Conservation (phyloP, 2,797 vertebrate species). For the Peromyscus attwateri region DNA sequence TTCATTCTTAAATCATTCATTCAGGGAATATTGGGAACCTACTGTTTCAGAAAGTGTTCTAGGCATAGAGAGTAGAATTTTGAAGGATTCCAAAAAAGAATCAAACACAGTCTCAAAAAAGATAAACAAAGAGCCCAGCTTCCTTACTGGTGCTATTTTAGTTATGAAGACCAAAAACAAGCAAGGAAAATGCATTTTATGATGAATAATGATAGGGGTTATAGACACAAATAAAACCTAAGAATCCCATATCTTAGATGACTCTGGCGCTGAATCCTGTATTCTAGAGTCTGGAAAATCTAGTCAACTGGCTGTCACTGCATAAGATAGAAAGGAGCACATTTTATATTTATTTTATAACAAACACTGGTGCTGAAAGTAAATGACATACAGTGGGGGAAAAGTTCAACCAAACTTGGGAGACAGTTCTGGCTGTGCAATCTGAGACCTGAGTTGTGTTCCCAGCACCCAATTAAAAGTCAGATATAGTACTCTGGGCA, state of each 20-base stretch:
- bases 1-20: slow-evolving; percentile 15
- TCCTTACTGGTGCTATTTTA: background rate
- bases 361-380: fast-evolving
- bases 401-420: background rate
- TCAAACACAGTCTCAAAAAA: background rate
- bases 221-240: background rate
- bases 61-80: background rate
- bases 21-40: background rate
- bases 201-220: background rate
- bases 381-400: background rate
- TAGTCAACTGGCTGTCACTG: background rate
- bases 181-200: background rate
- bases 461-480: background rate
- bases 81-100: background rate
- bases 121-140: background rate
- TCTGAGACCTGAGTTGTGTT: background rate
- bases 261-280: background rate
- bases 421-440: background rate
- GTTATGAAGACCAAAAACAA: background rate
- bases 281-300: background rate
- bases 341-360: too few species aligned
- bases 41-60: background rate
- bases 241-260: background rate
- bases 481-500: background rate
- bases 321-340: background rate